Conservation (phyloP, 2,113 vertebrate genomes). For the Psettodes erumei region DNA sequence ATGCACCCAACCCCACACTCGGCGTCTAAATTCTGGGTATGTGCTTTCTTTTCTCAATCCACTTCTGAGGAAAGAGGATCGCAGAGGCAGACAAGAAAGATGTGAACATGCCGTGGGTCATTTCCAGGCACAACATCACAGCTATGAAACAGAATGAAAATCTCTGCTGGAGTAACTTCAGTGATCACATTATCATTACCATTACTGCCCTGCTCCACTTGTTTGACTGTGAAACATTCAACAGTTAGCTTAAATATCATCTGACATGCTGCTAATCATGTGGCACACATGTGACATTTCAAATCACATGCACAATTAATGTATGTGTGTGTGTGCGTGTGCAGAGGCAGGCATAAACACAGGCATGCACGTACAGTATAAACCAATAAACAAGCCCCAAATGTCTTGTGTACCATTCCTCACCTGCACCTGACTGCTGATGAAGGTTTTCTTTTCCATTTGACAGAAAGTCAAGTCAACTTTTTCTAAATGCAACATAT, state of each 20-base stretch:
- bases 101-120: neutral
- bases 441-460: no score
- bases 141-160: neutral
- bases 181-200: constrained; percentile 1
- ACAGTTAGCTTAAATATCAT: constrained; percentile 39
- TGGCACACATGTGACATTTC: constrained; percentile 37
- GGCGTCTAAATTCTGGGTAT: constrained; percentile 19
- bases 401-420: neutral
- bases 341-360: neutral
- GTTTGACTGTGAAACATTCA: constrained; percentile 5
- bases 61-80: neutral
- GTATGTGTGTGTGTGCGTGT: neutral
- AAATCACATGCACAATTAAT: constrained; percentile 34
- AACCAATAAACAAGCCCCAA: neutral
- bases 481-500: constrained; percentile 16
- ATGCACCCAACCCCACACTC: constrained; percentile 33
- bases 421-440: neutral
- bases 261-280: constrained; percentile 29
- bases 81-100: constrained; percentile 12
- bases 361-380: neutral
- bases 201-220: neutral
- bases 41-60: neutral
- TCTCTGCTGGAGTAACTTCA: neutral
- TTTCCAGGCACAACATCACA: neutral
- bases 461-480: neutral